Evolutionary conservation across 92 coral and sea anemone genomes (phyloP).

Genomic region (Epizoanthus scotinus): DNA sequence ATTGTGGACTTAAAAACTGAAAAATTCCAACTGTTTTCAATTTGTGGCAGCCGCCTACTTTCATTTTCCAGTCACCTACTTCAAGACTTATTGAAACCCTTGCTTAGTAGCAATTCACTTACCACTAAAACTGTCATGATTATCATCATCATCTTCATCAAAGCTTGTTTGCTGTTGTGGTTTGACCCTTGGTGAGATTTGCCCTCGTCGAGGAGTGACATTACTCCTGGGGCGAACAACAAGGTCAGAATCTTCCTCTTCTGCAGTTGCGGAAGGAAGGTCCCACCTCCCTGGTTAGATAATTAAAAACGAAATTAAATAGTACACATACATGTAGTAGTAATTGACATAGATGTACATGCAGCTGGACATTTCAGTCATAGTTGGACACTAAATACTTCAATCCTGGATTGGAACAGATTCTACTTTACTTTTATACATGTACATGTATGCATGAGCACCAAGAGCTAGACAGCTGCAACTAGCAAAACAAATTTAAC

Average conservation of each 20-base stretch:
- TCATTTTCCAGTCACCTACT: too few relatives aligned
- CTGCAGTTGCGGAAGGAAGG: conserved; percentile 16
- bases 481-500: too few relatives aligned
- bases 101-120: neutral
- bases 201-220: conserved; percentile 10
- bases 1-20: too few relatives aligned
- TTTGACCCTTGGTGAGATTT: neutral
- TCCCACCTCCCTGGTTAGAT: conserved; percentile 31
- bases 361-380: too few relatives aligned
- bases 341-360: neutral
- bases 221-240: conserved; percentile 37
- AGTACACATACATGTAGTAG: neutral
- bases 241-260: neutral
- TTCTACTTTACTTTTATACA: too few relatives aligned
- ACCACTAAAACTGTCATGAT: conserved; percentile 27
- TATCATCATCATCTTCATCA: conserved; percentile 42
- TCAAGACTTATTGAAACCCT: too few relatives aligned
- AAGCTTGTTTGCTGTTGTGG: conserved; percentile 27
- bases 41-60: too few relatives aligned
- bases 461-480: neutral
- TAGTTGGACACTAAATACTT: too few relatives aligned
- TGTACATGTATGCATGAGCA: too few relatives aligned
- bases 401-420: too few relatives aligned
- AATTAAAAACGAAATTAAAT: neutral
- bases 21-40: too few relatives aligned